Base-by-base conservation (phyloP, 1,140 invertebrate genomes). In the Drosophila lacertosa region DNA sequence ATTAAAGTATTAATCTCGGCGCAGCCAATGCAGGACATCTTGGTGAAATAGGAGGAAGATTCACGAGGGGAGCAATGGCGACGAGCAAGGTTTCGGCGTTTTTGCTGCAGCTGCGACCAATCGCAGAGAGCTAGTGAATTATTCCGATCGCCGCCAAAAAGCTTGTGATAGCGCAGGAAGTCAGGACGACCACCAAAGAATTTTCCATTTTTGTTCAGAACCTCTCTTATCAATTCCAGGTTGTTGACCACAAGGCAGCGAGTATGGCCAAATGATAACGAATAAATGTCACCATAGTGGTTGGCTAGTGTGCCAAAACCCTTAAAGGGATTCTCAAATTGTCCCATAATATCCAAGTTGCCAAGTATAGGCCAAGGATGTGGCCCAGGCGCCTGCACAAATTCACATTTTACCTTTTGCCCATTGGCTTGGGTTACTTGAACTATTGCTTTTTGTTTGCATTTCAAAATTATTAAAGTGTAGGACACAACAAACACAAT, bases 171-270 rank as follows among this genome's bases (percentile, higher is more conserved):
- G 16, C 97, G 92, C 20, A 95, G 78, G 90, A 97, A 97, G 84
- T 97, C 94, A 0, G 96, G 96, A 6, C 97, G 92, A 4, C 95
- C 95, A 2, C 95, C 95, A 90, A 97, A 97, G 65, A 95, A 94
- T 59, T 94, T 94, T 18, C 96, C 95, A 89, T 96, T 96, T 55
- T 94, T 93, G 76, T 97, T 95, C 4, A 97, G 92, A 7, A 97
- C 95, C 90, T 97, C 95, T 50, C 94, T 94, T 70, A 97, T 95
- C 6, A 94, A 83, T 3, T 94, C 92, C 82, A 95, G 93, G 75
- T 94, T 96, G 89, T 95, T 97, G 15, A 97, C 94, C n/a, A 98
- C 94, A 4, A 97, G 91, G 79, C 96, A 96, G 24, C 94, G 93
- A 0, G 93, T 93, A 1, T 93, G 91, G 0, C 96, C 97, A 44